Evolutionary conservation across 2,113 vertebrate genomes (phyloP), one percentile per base, ranked within the genome.

Genomic region (Corythornis vintsioides): DNA sequence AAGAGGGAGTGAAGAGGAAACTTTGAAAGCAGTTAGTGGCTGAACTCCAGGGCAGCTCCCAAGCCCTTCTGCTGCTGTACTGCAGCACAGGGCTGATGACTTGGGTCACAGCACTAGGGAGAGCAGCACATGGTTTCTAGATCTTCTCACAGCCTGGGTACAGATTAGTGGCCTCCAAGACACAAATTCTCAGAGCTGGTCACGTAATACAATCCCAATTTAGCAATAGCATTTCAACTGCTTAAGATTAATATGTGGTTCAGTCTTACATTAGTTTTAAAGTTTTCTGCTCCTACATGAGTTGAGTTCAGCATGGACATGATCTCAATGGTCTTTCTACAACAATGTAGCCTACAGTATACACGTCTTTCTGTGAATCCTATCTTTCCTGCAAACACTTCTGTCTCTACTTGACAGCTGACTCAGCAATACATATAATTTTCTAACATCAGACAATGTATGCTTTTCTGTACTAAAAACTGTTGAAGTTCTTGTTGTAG

Each of bases 71-170:
- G 35, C 42, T 40, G 3, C 47, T 33, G 47, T 10, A 8, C 28
- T 4, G 1, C 0, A 0, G 43, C 28, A 61, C 0, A 1, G 26
- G 18, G 33, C 45, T 72, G 40, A 22, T 33, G 40, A 71, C 42
- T 11, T 63, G 12, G 19, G 31, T 66, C 53, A 33, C 25, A 64
- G 38, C 35, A 28, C 28, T 13, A 12, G 13, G 19, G 15, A 31
- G 29, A 35, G 33, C 53, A n/a, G 24, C 1, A 0, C 3, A 0
- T 43, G 15, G 11, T 55, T 26, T 59, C 43, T 38, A 16, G 28
- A 14, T 7, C 29, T 71, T 77, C 40, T 38, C 38, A 52, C 28
- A 16, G 15, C 35, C 53, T 38, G 25, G 18, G 10, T 43, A 66
- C 13, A 71, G 33, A 60, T 22, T 33, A 13, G 6, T 50, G 29